Percentiles rank a stretch among this genome's conserved stretches.
phyloP scores from a whole-genome alignment of 2,888 invertebrate species.

The Blastobasis lacticolella region DNA sequence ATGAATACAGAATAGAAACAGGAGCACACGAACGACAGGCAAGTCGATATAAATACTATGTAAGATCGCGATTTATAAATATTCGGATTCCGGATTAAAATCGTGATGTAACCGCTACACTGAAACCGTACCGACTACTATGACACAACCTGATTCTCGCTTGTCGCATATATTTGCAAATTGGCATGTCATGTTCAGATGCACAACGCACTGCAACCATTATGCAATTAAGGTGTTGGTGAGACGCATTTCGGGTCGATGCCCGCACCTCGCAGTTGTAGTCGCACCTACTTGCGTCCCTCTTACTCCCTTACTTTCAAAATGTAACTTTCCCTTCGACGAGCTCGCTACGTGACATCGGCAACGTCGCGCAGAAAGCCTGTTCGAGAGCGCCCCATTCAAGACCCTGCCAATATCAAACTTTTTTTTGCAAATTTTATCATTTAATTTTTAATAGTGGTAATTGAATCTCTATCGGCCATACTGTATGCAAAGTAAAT shows the following conservation, averaged over 20 bases:
- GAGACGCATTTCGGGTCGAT: slow-evolving; percentile 31
- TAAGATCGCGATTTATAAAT: too few relatives aligned
- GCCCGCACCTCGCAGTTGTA: slow-evolving; percentile 23
- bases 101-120: background rate
- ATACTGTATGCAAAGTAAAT: too few relatives aligned
- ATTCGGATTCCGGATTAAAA: too few relatives aligned
- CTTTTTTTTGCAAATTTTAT: too few relatives aligned
- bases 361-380: slow-evolving; percentile 26
- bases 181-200: slow-evolving; percentile 14
- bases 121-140: background rate
- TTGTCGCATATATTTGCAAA: background rate
- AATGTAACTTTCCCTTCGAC: slow-evolving; percentile 15
- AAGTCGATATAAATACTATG: too few relatives aligned
- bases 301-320: slow-evolving; percentile 20
- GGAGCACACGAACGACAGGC: too few relatives aligned
- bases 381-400: too few relatives aligned
- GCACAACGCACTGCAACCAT: slow-evolving; percentile 36
- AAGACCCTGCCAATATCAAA: too few relatives aligned
- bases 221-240: slow-evolving; percentile 51
- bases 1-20: too few relatives aligned
- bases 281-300: slow-evolving; percentile 28
- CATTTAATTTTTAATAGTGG: too few relatives aligned
- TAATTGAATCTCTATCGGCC: too few relatives aligned
- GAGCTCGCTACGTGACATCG: slow-evolving; percentile 58
- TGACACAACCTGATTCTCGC: background rate